Conservation (phyloP, 2,113 vertebrate genomes). For the Dryoscopus gambensis region DNA sequence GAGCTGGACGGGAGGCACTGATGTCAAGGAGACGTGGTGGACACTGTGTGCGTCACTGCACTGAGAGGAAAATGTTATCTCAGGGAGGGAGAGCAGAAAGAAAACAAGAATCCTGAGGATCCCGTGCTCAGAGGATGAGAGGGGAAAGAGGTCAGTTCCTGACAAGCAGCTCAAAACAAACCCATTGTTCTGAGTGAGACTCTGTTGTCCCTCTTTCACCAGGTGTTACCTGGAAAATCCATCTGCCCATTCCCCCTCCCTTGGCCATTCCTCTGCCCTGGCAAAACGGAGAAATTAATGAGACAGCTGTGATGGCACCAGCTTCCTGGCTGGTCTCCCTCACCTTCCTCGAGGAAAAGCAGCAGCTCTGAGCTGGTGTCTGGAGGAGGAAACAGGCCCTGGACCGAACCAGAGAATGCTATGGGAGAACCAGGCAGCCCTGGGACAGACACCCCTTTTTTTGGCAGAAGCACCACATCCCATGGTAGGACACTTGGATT, state of each 20-base stretch:
- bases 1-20: not conserved
- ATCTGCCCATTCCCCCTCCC: not conserved
- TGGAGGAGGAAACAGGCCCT: not conserved
- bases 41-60: not conserved
- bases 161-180: not conserved
- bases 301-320: not conserved
- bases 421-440: not conserved
- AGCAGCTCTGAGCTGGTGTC: not conserved
- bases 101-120: not conserved
- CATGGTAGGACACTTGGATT: not conserved
- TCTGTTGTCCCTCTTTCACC: not conserved
- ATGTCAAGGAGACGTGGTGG: not conserved
- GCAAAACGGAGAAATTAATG: not conserved
- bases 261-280: not conserved
- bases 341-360: not conserved
- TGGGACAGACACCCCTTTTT: not conserved
- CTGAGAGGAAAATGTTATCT: not conserved
- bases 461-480: not conserved
- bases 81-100: not conserved
- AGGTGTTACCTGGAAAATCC: conserved; percentile 27
- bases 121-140: not conserved
- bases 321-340: not conserved
- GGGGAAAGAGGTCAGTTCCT: conserved; percentile 25
- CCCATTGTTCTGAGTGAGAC: conserved; percentile 1
- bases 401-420: not conserved